phyloP scores from a whole-genome alignment of 2,797 vertebrate species.

The Notoglanidium macrostoma region DNA sequence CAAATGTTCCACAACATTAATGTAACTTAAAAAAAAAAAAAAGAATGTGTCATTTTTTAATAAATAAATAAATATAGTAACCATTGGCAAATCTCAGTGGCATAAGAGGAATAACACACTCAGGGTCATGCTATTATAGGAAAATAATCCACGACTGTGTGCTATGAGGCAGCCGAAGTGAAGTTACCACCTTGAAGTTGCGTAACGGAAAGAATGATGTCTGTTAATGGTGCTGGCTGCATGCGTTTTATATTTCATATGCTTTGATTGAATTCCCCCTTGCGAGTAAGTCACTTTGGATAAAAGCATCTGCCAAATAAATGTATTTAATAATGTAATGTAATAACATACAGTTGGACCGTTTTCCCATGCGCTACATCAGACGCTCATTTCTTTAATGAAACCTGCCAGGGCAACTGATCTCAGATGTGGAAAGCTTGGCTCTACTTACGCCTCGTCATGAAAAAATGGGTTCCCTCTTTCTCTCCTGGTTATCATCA shows the following conservation, averaged over 20 bases:
- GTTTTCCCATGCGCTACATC: conserved; percentile 8
- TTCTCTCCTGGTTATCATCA: neutral
- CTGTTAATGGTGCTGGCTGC: neutral
- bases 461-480: neutral
- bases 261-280: neutral
- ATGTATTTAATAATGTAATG: conserved; percentile 2
- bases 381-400: conserved; percentile 17
- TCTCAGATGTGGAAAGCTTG: neutral
- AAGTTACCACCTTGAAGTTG: neutral
- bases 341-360: conserved; percentile 2
- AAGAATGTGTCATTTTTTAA: neutral
- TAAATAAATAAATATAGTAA: neutral
- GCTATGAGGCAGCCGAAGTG: neutral
- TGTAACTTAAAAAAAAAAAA: neutral
- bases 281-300: neutral
- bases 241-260: conserved; percentile 10
- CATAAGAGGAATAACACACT: neutral
- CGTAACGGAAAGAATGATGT: neutral
- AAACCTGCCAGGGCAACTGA: conserved; percentile 10
- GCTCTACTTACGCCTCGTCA: neutral
- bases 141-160: neutral
- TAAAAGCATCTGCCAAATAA: conserved; percentile 22
- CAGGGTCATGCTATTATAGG: neutral
- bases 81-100: neutral
- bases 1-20: neutral